Conservation (phyloP, 2,797 vertebrate species). For the Calcarius lapponicus region DNA sequence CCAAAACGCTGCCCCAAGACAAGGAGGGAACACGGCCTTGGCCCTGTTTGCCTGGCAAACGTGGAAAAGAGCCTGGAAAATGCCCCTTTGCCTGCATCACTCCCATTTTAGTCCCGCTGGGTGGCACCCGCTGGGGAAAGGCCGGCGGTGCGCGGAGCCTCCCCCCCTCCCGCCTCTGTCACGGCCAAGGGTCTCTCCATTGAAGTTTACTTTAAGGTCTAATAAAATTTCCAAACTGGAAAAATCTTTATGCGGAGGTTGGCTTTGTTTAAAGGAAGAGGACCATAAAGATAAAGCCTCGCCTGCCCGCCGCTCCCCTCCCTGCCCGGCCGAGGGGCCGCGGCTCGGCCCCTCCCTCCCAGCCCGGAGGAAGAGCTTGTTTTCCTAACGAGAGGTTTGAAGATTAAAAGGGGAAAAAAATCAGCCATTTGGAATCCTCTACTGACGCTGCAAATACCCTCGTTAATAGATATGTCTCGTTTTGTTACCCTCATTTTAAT, state of each 20-base stretch:
- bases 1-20: background rate
- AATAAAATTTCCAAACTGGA: conserved; percentile 61
- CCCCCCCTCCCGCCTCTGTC: background rate
- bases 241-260: conserved; percentile 41
- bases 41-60: accelerated
- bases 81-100: background rate
- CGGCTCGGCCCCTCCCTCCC: background rate
- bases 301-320: conserved; percentile 3
- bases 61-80: background rate
- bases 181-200: conserved; percentile 42
- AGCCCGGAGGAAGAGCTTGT: conserved; percentile 51
- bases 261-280: conserved; percentile 60
- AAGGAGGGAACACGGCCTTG: accelerated
- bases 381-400: conserved; percentile 61
- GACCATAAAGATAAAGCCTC: conserved; percentile 62
- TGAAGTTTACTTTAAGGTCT: conserved; percentile 36
- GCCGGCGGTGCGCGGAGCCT: accelerated
- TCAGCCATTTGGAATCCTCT: conserved; percentile 71
- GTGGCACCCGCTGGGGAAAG: background rate
- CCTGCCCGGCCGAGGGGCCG: conserved; percentile 7
- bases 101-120: background rate
- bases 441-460: conserved; percentile 71
- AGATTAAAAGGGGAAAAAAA: conserved; percentile 68
- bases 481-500: conserved; percentile 77
- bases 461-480: conserved; percentile 73